phyloP scores from a whole-genome alignment of 2,888 invertebrate genomes.

The Eupithecia centaureata region DNA sequence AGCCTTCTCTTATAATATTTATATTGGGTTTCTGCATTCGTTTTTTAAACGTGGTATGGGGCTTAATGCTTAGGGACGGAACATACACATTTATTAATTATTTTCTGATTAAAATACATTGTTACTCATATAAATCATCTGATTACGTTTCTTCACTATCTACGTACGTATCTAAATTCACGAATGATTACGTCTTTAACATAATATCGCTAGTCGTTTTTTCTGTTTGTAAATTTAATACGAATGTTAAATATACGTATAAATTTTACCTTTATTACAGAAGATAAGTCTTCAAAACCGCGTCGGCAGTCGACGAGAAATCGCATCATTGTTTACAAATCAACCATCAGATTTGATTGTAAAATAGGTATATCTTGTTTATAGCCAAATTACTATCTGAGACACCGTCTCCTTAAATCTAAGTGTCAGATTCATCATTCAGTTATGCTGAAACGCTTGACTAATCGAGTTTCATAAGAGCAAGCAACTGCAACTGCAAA shows the following conservation, averaged over 20 bases:
- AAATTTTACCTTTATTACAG: slow-evolving; percentile 74
- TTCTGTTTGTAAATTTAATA: slow-evolving; percentile 63
- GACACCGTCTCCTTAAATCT: slow-evolving; percentile 45
- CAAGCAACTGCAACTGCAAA: slow-evolving; percentile 41
- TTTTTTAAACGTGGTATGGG: not conserved
- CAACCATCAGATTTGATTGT: slow-evolving; percentile 41
- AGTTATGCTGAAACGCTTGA: slow-evolving; percentile 56
- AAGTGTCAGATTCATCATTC: slow-evolving; percentile 47
- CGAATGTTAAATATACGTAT: slow-evolving; percentile 58
- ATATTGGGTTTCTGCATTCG: not conserved
- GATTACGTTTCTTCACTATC: slow-evolving; percentile 47
- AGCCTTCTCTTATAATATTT: not conserved
- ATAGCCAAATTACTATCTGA: slow-evolving; percentile 50
- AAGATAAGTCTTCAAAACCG: slow-evolving; percentile 75
- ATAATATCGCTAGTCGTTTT: slow-evolving; percentile 62
- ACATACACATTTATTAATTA: not conserved
- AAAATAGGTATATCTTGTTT: slow-evolving; percentile 54
- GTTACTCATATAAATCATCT: slow-evolving; percentile 36
- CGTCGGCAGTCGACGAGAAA: slow-evolving; percentile 71
- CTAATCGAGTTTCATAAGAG: slow-evolving; percentile 54
- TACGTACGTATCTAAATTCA: too few relatives aligned
- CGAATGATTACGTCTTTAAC: too few relatives aligned
- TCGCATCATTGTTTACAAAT: slow-evolving; percentile 69
- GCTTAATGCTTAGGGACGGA: not conserved
- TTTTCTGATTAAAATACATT: not conserved